Evolutionary conservation across 1,140 invertebrate species (phyloP).

Genomic region (Dinoponera quadriceps): DNA sequence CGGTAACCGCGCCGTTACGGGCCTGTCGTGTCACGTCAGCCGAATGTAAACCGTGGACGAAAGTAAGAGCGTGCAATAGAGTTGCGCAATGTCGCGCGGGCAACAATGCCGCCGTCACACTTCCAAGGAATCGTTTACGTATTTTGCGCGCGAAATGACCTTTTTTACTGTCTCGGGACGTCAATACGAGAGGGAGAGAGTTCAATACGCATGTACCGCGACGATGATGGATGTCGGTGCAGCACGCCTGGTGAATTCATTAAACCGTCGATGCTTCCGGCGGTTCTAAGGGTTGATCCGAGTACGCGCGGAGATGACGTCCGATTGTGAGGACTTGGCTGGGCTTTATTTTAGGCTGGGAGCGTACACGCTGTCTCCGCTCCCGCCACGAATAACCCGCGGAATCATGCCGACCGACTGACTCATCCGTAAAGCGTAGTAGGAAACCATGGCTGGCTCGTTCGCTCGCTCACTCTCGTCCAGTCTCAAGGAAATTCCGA

Average conservation of each 20-base stretch:
- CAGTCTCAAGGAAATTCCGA: slow-evolving; percentile 73
- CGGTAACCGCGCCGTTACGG: neutral
- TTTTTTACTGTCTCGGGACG: no score
- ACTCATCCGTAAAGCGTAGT: slow-evolving; percentile 72
- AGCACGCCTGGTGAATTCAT: neutral
- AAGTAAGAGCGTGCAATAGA: no score
- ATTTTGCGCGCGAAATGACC: no score
- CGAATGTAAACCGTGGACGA: neutral
- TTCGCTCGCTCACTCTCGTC: slow-evolving; percentile 36
- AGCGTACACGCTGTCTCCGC: slow-evolving; percentile 67
- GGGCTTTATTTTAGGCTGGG: slow-evolving; percentile 60
- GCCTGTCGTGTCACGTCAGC: slow-evolving; percentile 17
- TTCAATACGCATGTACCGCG: no score
- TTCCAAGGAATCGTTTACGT: no score
- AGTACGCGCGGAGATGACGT: slow-evolving; percentile 20
- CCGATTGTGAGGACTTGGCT: slow-evolving; percentile 26
- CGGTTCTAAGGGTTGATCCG: neutral
- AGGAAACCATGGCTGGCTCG: slow-evolving; percentile 66
- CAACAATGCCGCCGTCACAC: no score
- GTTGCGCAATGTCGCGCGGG: no score
- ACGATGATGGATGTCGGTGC: neutral
- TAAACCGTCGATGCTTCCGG: slow-evolving; percentile 10
- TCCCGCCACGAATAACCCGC: slow-evolving; percentile 73
- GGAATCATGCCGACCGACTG: slow-evolving; percentile 73
- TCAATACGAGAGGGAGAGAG: no score